Evolutionary conservation across 2,113 vertebrate species (phyloP).

Genomic region (Cynopterus brachyotis): DNA sequence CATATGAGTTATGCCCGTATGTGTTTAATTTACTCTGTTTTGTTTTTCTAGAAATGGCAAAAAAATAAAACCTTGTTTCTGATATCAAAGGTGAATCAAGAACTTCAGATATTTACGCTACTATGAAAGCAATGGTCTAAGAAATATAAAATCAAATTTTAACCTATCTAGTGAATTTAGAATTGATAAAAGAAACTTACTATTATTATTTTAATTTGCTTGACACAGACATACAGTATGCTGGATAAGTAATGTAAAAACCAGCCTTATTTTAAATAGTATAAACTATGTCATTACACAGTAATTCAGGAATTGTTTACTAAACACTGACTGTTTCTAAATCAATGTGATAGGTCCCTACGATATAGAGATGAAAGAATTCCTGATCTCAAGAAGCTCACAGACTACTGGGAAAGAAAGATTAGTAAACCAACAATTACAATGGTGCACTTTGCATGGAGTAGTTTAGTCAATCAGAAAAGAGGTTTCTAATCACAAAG

Average conservation of each 20-base stretch:
- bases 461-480: neutral
- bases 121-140: neutral
- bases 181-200: neutral
- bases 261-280: neutral
- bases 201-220: constrained; percentile 18
- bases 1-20: neutral
- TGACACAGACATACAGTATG: neutral
- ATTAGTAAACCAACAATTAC: neutral
- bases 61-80: neutral
- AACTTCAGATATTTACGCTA: neutral
- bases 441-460: neutral
- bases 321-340: neutral
- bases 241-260: neutral
- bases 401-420: neutral
- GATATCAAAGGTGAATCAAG: neutral
- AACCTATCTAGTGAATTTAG: neutral
- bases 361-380: neutral
- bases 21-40: neutral
- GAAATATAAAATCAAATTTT: neutral
- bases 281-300: neutral
- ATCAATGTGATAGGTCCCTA: neutral
- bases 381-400: neutral
- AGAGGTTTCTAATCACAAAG: neutral
- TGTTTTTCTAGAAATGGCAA: neutral
- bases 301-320: neutral